Evolutionary conservation across 1,140 invertebrate genomes (phyloP), one percentile per base, ranked within the genome.

Genomic region (Micrasema minimum): DNA sequence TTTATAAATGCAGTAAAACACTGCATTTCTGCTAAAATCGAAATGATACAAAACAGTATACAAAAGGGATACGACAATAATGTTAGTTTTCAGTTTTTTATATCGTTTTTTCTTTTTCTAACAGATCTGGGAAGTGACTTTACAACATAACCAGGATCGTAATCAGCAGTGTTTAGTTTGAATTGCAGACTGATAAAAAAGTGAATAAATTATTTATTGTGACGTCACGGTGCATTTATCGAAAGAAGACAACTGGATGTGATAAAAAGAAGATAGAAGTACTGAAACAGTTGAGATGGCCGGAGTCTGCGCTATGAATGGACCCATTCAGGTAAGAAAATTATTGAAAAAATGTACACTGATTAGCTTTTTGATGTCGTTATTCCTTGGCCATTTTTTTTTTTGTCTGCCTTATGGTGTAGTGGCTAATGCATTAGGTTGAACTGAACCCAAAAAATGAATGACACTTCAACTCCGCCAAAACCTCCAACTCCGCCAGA

Each of bases 111-210:
- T 37, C 16, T 43, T 65, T 70, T 65, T 65, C 20, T 45, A 22
- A 57, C 66, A 74, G 72, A 70, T 74, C 72, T 68, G 72, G 72
- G 68, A 74, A 74, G 72, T 74, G 72, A 62, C 20, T 35, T 45
- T 35, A 66, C 64, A 69, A 74, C 43, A 53, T 23, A 18, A 67
- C 16, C 31, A 59, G 45, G 51, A 57, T 69, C 53, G 65, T 67
- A 9, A 37, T 48, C 4, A 31, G 5, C 45, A 64, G 59, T 64
- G 59, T 22, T 64, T 16, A 22, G 14, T 45, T 45, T 35, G 59
- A 37, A 67, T 50, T 41, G 45, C 10, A 26, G 14, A n/a, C 26
- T 35, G 11, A 26, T 16, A 53, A 2, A 66, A 66, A 66, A 67
- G 65, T 55, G 62, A 18, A 55, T 48, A 35, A 20, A 66, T 22